Evolutionary conservation across 1,140 invertebrate species (phyloP).

Genomic region (Philotrypesis tridentata): DNA sequence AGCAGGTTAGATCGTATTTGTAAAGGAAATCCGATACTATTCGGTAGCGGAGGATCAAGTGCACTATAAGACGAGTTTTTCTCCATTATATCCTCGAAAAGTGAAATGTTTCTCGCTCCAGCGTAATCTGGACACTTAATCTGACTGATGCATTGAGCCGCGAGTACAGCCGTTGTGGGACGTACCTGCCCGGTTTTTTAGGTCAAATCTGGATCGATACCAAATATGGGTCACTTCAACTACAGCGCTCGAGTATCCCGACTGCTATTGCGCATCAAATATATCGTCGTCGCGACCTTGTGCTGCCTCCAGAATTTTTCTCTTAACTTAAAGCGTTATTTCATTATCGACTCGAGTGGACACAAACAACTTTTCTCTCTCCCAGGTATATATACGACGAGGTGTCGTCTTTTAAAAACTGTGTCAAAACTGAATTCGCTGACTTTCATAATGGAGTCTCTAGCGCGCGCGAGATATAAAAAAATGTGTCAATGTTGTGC

Average conservation of each 20-base stretch:
- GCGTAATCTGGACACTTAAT: not conserved
- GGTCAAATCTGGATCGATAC: not conserved
- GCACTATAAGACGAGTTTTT: not conserved
- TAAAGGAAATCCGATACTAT: not conserved
- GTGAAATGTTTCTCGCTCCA: not conserved
- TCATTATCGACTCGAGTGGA: no score
- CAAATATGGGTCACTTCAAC: not conserved
- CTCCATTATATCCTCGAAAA: not conserved
- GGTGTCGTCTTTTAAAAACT: not conserved
- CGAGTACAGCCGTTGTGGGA: not conserved
- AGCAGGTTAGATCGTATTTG: not conserved
- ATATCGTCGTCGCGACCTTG: not conserved
- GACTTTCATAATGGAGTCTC: not conserved
- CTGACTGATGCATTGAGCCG: not conserved
- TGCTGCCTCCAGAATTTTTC: not conserved
- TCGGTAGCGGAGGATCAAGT: not conserved
- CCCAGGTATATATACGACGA: no score
- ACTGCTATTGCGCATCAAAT: not conserved
- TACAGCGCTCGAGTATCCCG: not conserved
- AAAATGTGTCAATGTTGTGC: constrained; percentile 24
- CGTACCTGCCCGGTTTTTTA: not conserved
- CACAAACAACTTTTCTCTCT: no score
- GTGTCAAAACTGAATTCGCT: not conserved
- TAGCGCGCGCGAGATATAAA: not conserved
- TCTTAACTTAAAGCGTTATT: no score